Conservation (phyloP, 2,113 vertebrate genomes). For the Bucco capensis region DNA sequence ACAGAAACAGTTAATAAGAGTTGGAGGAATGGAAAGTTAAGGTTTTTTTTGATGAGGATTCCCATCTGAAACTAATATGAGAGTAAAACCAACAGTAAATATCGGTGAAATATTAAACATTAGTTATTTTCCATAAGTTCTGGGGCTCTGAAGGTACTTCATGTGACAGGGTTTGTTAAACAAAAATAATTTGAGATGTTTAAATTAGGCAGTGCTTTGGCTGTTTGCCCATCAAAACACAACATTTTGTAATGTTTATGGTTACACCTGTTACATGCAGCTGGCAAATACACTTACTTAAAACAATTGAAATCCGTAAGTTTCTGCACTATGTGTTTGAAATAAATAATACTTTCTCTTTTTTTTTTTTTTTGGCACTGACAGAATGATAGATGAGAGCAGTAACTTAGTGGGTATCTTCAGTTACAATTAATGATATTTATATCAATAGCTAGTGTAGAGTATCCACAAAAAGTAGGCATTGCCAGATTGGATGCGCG, state of each 20-base stretch:
- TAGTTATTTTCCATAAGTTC: not conserved
- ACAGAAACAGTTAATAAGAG: not conserved
- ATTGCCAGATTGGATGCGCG: not conserved
- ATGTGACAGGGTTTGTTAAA: not conserved
- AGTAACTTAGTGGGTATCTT: not conserved
- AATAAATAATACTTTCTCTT: not conserved
- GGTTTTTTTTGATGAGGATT: not conserved
- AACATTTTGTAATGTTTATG: not conserved
- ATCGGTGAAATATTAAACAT: not conserved
- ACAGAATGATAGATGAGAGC: not conserved
- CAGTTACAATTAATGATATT: not conserved
- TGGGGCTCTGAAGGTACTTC: not conserved
- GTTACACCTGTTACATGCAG: slow-evolving; percentile 5
- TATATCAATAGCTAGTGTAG: not conserved
- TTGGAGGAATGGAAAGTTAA: not conserved
- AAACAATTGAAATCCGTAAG: no score
- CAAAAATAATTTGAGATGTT: not conserved
- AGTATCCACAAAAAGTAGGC: not conserved
- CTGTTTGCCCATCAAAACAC: not conserved
- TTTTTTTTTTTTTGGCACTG: not conserved
- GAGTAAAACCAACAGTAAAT: not conserved
- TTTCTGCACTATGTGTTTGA: not conserved
- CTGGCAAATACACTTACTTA: not conserved
- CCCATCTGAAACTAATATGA: not conserved
- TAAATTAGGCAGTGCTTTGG: not conserved